phyloP scores from a whole-genome alignment of 2,113 vertebrate species.

The Callospermophilus lateralis region DNA sequence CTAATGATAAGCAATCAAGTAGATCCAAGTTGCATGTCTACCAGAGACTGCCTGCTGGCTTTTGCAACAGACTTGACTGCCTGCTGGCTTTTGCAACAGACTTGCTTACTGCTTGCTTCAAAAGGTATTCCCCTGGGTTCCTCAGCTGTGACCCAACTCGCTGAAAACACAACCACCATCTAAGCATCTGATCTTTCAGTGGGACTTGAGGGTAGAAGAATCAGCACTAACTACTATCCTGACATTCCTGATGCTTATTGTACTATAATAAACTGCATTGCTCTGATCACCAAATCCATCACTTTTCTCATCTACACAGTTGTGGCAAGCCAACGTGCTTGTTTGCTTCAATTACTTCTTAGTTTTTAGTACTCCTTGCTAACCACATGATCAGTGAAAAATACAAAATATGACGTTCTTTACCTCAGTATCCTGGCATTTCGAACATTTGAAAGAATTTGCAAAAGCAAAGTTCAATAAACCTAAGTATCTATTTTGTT shows the following conservation, averaged over 20 bases:
- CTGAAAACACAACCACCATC: too few species aligned
- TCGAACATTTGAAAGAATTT: background rate
- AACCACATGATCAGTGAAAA: background rate
- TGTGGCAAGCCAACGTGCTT: background rate
- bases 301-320: too few species aligned
- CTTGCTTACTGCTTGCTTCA: background rate
- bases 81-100: background rate
- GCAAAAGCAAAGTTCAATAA: slow-evolving; percentile 12
- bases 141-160: background rate
- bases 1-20: background rate
- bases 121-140: background rate
- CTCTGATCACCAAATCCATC: background rate
- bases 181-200: accelerated
- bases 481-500: background rate
- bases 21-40: background rate
- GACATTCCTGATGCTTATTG: too few species aligned
- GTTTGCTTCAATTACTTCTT: background rate
- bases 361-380: background rate
- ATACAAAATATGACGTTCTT: background rate
- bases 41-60: background rate
- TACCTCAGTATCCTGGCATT: background rate
- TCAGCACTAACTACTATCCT: accelerated
- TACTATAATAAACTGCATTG: background rate
- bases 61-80: background rate
- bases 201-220: background rate